Percentiles rank a stretch among this genome's conserved stretches.
phyloP scores from a whole-genome alignment of 1,140 invertebrate species.

The Drosophila gunungcola region DNA sequence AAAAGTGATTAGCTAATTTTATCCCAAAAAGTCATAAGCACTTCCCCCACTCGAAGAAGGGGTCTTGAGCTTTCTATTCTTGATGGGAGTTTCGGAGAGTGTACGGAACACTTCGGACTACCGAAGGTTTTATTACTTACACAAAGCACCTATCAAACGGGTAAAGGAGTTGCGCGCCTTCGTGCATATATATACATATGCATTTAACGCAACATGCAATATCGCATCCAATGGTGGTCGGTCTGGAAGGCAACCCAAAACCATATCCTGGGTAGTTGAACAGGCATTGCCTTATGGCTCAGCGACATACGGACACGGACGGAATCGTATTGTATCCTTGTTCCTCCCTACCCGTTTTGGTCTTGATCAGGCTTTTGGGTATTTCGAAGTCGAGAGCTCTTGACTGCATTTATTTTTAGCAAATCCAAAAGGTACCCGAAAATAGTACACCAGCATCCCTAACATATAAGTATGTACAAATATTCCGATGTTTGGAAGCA shows the following conservation, averaged over 20 bases:
- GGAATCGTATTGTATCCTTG: too few species aligned
- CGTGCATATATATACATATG: slow-evolving; percentile 11
- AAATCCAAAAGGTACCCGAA: slow-evolving; percentile 38
- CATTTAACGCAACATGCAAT: slow-evolving; percentile 26
- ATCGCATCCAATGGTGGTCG: slow-evolving; percentile 7
- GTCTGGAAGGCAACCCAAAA: background rate
- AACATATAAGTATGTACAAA: slow-evolving; percentile 19
- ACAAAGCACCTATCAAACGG: slow-evolving; percentile 42
- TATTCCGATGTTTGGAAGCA: background rate
- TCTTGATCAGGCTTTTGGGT: background rate
- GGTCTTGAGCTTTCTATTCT: slow-evolving; percentile 10
- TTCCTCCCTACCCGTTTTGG: background rate
- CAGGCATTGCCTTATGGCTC: background rate
- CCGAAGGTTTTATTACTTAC: slow-evolving; percentile 22
- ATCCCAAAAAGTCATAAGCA: slow-evolving; percentile 12
- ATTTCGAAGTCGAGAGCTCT: background rate
- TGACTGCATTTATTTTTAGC: slow-evolving; percentile 13
- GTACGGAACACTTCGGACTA: slow-evolving; percentile 19
- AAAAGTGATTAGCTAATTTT: slow-evolving; percentile 70
- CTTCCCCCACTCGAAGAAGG: background rate
- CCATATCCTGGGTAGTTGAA: slow-evolving; percentile 4
- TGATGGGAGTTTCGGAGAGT: slow-evolving; percentile 3
- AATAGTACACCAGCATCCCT: slow-evolving; percentile 12
- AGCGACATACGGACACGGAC: too few species aligned
- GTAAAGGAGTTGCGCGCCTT: background rate